A percentile compares a stretch with the other conserved stretches of the same genome.
Evolutionary conservation across 2,113 vertebrate genomes (phyloP).

Genomic region (Nyctereutes procyonoides): DNA sequence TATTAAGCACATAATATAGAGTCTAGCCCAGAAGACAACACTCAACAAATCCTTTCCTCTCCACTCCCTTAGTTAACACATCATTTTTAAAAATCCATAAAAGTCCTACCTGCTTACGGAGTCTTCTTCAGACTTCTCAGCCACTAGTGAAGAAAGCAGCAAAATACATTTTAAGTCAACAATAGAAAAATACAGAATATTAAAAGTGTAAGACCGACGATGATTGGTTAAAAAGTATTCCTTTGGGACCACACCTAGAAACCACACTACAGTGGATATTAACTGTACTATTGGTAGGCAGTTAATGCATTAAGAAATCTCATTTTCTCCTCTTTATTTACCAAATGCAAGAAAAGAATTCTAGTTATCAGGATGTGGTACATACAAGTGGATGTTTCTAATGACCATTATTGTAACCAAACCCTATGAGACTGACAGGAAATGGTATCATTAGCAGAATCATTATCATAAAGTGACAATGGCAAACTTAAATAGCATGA

Average conservation of each 20-base stretch:
- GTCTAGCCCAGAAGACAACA: not conserved
- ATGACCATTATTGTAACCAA: not conserved
- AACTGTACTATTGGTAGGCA: not conserved
- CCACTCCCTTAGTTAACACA: not conserved
- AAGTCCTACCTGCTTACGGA: conserved; percentile 73
- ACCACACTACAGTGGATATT: not conserved
- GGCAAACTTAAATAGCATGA: not conserved
- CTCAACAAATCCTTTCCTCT: conserved; percentile 20
- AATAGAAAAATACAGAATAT: conserved; percentile 4
- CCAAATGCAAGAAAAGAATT: not conserved
- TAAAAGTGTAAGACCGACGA: not conserved
- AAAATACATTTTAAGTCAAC: conserved; percentile 59
- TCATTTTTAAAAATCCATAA: not conserved
- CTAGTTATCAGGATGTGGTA: not conserved
- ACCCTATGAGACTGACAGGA: not conserved
- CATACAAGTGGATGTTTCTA: not conserved
- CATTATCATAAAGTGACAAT: not conserved
- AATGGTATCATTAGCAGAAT: not conserved
- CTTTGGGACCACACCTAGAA: not conserved
- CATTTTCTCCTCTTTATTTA: not conserved
- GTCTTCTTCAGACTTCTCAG: conserved; percentile 66
- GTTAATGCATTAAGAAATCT: not conserved
- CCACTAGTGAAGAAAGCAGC: conserved; percentile 39
- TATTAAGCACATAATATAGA: not conserved
- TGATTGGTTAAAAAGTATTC: not conserved